Base-by-base conservation (phyloP, 2,888 invertebrate species). In the Stenoptilia bipunctidactyla region DNA sequence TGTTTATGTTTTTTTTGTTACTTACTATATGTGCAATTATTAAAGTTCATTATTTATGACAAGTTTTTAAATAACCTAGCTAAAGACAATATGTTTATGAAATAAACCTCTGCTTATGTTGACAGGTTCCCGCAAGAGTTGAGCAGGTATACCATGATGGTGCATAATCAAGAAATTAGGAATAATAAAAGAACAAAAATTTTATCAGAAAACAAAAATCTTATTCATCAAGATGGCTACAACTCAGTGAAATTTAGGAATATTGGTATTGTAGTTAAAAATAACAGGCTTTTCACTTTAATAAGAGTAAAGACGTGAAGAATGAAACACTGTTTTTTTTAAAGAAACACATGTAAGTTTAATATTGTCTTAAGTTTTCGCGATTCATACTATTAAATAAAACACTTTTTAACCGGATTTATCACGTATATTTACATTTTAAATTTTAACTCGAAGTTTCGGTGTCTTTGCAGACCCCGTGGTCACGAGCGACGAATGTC, bases 141-240 rank as follows among this genome's bases (percentile, higher is more conserved):
- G 64, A 72, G 79, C 0, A 62, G 69, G 14, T 85, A 83, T 61
- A 66, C 66, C 1, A 84, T 83, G 83, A 47, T 80, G 45, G 27
- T 36, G n/a, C 84, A 85, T 58, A 45, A 37, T 10, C 75, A 59
- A 34, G 71, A 62, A 50, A 42, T 45, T 2, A 56, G 45, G 39
- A 80, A 79, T 53, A 35, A 20, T 1, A 49, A 47, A 12, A 66
- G 79, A 1, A 37, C 12, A 38, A 50, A 46, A 30, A 45, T 77
- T 12, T 44, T 80, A 54, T 41, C 42, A 0, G 62, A 63, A 37
- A 69, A 61, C 53, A 37, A 34, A 3, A 42, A 13, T 15, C 42
- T 39, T 15, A 40, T 42, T 14, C 42, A 45, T 10, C 42, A 39
- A 1, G 79, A 74, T 45, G 79, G 79, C 0, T 48, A 68, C 44